Base-by-base conservation (phyloP, 2,797 vertebrate genomes). In the Bovichtus variegatus region DNA sequence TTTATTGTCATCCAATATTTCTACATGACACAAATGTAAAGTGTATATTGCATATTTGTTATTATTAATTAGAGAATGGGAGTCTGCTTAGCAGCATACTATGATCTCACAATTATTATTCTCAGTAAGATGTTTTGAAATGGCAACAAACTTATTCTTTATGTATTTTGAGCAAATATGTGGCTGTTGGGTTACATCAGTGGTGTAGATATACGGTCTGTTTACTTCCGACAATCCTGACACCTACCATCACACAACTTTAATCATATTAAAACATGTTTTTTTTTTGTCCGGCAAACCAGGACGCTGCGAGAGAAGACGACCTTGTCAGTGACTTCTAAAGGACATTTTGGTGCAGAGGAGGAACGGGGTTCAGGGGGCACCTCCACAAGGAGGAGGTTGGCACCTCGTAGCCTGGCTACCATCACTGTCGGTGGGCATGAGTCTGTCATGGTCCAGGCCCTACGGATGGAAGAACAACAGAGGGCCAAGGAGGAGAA, bases 361-460 rank as follows among this genome's bases (percentile, higher is more conserved):
- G 97, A 98, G 82, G 97, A 99, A 76, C 96, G 96, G 60, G 90
- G 84, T 82, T 81, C 93, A 47, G 89, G 92, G 29, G 96, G 95
- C 68, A 93, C 95, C 72, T 97, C 97, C 67, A 97, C 97, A n/a
- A 96, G 97, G 83, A 96, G 97, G 38, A 96, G 98, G 73, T 94
- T 96, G 51, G 93, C 91, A 1, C 93, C 96, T 44, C 96, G 97
- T 73, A 97, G 90, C 92, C 93, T 98, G 89, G 92, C 95, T 60
- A 96, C 95, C 67, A 92, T 96, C 85, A 96, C 96, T 55, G 94
- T 96, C 40, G 96, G 97, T 67, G 90, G 95, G 69, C 96, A 96
- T 66, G 97, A 99, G 87, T 99, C 98, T 74, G 58, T 98, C 86
- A 98, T 99, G 97, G 96, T 99, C 84, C 97, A 98, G 92, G 93